A percentile compares a stretch with the other conserved stretches of the same genome.
phyloP scores from a whole-genome alignment of 2,797 vertebrate genomes.

The Pagetopsis macropterus region DNA sequence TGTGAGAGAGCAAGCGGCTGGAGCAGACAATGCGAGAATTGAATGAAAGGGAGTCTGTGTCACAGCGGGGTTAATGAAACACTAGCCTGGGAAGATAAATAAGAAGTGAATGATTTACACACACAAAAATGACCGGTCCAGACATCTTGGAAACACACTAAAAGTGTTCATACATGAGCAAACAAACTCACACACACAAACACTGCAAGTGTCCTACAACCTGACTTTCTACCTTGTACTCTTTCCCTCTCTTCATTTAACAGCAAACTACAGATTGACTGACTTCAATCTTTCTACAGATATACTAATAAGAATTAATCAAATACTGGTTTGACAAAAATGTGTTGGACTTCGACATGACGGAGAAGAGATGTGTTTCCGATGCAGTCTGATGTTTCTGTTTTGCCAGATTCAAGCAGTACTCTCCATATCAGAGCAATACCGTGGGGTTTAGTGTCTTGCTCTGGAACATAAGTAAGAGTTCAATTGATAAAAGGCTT shows the following conservation, averaged over 20 bases:
- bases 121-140: conserved; percentile 37
- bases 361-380: no score
- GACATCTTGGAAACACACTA: conserved; percentile 41
- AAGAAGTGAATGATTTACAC: conserved; percentile 72
- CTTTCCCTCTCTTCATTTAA: no score
- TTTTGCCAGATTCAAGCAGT: background rate
- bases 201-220: conserved; percentile 26
- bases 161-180: conserved; percentile 1
- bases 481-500: background rate
- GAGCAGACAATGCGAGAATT: conserved; percentile 62
- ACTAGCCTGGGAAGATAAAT: conserved; percentile 77
- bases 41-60: conserved; percentile 74
- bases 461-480: background rate
- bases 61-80: conserved; percentile 75
- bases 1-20: conserved; percentile 59
- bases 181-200: conserved; percentile 4
- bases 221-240: no score
- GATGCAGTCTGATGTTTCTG: no score
- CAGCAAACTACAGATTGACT: no score
- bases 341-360: no score
- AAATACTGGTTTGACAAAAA: no score
- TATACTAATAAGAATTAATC: no score
- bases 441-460: background rate
- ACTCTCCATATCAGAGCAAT: background rate
- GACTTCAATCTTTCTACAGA: no score